Percentiles rank a stretch among this genome's conserved stretches.
These are phyloP conservation scores for Caloenas nicobarica DNA, from an alignment of 2,113 vertebrate genomes.

Conservation along the genomic window DNA sequence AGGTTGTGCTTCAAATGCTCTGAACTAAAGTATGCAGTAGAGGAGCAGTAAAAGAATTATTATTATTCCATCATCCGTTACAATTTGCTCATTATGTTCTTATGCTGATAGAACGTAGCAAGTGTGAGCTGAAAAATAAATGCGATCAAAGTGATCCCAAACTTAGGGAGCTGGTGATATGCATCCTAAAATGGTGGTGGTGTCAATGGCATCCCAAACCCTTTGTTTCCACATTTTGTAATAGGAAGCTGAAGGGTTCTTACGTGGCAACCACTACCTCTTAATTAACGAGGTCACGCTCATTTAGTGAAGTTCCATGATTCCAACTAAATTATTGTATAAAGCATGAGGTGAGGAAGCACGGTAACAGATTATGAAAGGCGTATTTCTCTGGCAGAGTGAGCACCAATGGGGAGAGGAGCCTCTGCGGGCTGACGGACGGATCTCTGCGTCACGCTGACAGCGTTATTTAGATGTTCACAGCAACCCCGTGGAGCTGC, in stretches of 20 bases:
- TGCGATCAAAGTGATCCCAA: background rate
- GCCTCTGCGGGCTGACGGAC: background rate
- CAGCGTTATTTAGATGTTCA: slow-evolving; percentile 9
- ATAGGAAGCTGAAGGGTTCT: background rate
- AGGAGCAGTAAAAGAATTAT: background rate
- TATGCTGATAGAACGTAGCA: background rate
- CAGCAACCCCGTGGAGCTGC: background rate
- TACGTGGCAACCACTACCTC: accelerated
- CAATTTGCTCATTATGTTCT: background rate
- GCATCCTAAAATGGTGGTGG: background rate
- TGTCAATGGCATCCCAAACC: background rate
- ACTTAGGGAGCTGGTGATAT: background rate
- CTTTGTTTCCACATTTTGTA: background rate
- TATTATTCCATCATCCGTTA: background rate
- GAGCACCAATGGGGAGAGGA: slow-evolving; percentile 20
- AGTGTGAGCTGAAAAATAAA: background rate
- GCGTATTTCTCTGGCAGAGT: background rate
- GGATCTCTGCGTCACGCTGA: background rate
- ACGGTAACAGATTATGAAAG: background rate
- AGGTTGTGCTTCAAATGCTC: background rate
- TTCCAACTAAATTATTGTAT: background rate
- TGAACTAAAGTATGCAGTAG: background rate
- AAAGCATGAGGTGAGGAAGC: background rate
- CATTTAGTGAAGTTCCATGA: background rate
- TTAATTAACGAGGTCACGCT: background rate